A percentile compares a stretch with the other conserved stretches of the same genome.
These are phyloP conservation scores for Lophius americanus DNA, from an alignment of 2,797 vertebrate species.

Conservation along the genomic window DNA sequence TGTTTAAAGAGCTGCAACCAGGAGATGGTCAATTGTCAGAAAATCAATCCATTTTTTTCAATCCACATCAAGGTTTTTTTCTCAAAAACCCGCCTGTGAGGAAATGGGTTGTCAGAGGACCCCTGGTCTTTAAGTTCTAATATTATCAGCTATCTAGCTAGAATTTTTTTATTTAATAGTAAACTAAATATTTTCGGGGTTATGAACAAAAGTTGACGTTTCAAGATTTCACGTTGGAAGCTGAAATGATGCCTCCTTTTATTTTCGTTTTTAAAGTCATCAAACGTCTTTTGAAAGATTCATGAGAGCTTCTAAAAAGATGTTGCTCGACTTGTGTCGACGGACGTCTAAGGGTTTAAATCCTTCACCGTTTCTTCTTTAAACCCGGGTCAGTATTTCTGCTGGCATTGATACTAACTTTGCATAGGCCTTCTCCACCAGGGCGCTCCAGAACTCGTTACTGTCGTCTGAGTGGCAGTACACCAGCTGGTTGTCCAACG, in stretches of 20 bases:
- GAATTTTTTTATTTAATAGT: neutral
- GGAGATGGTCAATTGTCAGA: no score
- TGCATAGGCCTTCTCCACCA: constrained; percentile 98
- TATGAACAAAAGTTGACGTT: neutral
- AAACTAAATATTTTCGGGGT: neutral
- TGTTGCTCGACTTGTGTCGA: neutral
- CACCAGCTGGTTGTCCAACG: constrained; percentile 91
- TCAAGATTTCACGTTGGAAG: neutral
- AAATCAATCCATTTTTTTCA: neutral
- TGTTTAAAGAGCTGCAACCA: neutral
- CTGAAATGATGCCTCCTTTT: no score
- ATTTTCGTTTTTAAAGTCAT: no score
- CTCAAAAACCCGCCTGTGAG: no score
- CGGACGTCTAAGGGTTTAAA: neutral
- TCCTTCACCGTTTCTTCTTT: neutral
- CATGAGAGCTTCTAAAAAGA: no score
- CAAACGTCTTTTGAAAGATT: no score
- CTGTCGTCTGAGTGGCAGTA: constrained; percentile 97
- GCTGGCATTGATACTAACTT: constrained; percentile 83
- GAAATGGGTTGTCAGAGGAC: no score
- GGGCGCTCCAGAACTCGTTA: constrained; percentile 97
- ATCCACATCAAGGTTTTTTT: no score
- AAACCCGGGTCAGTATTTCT: neutral
- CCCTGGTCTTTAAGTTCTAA: no score
- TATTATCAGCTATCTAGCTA: no score